phyloP scores from a whole-genome alignment of 2,113 vertebrate genomes.

The Albula goreensis region DNA sequence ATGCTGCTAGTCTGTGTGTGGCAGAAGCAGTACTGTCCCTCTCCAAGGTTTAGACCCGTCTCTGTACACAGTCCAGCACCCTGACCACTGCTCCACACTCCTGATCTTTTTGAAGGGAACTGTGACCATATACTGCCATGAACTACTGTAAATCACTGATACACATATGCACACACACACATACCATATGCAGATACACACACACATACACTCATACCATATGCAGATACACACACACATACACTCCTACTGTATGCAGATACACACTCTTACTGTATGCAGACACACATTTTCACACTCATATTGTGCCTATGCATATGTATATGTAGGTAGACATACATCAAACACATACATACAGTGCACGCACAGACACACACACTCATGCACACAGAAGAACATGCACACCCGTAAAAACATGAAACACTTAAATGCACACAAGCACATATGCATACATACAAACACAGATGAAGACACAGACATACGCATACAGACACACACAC shows the following conservation, averaged over 20 bases:
- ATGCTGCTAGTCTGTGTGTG: not conserved
- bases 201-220: not conserved
- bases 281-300: not conserved
- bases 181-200: not conserved
- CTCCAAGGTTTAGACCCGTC: not conserved
- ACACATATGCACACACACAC: not conserved
- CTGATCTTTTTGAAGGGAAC: not conserved
- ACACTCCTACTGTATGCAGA: not conserved
- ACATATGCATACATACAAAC: not conserved
- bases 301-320: not conserved
- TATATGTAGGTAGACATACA: not conserved
- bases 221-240: not conserved
- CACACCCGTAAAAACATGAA: not conserved
- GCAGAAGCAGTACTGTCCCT: not conserved
- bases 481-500: not conserved
- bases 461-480: not conserved
- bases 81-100: not conserved
- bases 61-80: not conserved
- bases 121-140: not conserved
- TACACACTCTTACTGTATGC: not conserved
- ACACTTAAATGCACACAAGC: not conserved
- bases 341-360: not conserved
- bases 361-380: constrained; percentile 1
- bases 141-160: not conserved
- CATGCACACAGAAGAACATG: not conserved